Base-by-base conservation (phyloP, 2,888 invertebrate species). In the Shargacucullia verbasci region DNA sequence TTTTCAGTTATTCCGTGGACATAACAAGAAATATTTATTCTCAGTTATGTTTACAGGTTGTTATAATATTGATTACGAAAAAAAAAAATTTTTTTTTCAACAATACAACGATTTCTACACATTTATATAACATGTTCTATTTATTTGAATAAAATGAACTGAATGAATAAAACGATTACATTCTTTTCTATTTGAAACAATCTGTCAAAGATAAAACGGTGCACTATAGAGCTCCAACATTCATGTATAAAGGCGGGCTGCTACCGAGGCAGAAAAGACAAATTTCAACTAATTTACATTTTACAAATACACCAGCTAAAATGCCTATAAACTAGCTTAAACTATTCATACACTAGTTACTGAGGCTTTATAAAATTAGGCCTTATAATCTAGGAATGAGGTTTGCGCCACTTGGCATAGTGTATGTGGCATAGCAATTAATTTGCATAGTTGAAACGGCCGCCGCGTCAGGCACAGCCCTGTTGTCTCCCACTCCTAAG, bases 371-470 rank as follows among this genome's bases (percentile, higher is more conserved):
- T 59, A 68, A 59, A 67, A 68, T 63, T 68, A 49, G 52, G 49
- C 29, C 40, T 59, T 63, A 72, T 69, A 60, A 61, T 66, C 58
- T 76, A 65, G 73, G 41, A 78, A 79, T 79, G 73, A 74, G 76
- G 78, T 80, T 79, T 69, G 74, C 66, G 73, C 68, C 71, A 74
- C 74, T 81, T 72, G 56, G 63, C 59, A 55, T 61, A 71, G 68
- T 81, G 77, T 76, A 59, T 80, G 76, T 76, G 79, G 79, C 63
- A 66, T 58, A 71, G 81, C 81, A 81, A 88, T 88, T 86, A 88
- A 89, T 89, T 89, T 87, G 83, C 85, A 87, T 86, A 84, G 85
- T 79, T 85, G 83, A 85, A 83, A 80, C 79, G 53, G 75, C 68
- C 61, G 58, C 73, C 65, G 60, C 70, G 81, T 81, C 78, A 76